These are phyloP conservation scores for Stenotaenia linearis DNA, from an alignment of 2,888 invertebrate species.

Conservation along the genomic window DNA sequence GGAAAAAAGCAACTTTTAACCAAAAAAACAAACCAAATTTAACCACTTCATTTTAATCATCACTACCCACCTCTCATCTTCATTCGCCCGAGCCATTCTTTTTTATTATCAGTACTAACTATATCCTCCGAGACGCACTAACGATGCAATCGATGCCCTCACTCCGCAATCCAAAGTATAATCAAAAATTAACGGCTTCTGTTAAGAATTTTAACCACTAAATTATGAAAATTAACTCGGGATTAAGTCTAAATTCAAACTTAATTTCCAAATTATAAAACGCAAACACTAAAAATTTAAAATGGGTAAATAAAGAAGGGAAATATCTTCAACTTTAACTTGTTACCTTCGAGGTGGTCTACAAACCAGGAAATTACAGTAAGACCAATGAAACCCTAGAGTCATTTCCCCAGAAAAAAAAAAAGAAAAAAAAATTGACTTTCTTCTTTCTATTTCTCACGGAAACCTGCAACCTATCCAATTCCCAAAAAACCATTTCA, in stretches of 20 bases:
- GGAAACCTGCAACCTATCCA: slow-evolving; percentile 3
- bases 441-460: neutral
- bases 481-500: slow-evolving; percentile 24
- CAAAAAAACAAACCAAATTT: neutral
- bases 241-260: neutral
- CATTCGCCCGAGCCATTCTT: neutral
- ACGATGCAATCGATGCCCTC: slow-evolving; percentile 2
- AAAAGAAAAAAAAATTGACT: neutral
- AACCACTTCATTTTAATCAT: neutral
- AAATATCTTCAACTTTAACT: neutral
- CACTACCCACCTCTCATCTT: too few relatives aligned
- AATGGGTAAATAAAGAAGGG: neutral
- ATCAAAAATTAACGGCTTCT: neutral
- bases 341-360: neutral
- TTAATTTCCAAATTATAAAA: neutral
- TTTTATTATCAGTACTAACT: neutral
- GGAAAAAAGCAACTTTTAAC: neutral
- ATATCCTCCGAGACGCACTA: neutral
- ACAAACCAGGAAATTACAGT: slow-evolving; percentile 14
- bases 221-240: neutral
- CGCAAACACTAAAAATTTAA: neutral
- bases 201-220: neutral
- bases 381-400: neutral
- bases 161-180: neutral
- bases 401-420: neutral